Evolutionary conservation across 2,797 vertebrate species (phyloP).

Genomic region (Zenarchopterus dispar): DNA sequence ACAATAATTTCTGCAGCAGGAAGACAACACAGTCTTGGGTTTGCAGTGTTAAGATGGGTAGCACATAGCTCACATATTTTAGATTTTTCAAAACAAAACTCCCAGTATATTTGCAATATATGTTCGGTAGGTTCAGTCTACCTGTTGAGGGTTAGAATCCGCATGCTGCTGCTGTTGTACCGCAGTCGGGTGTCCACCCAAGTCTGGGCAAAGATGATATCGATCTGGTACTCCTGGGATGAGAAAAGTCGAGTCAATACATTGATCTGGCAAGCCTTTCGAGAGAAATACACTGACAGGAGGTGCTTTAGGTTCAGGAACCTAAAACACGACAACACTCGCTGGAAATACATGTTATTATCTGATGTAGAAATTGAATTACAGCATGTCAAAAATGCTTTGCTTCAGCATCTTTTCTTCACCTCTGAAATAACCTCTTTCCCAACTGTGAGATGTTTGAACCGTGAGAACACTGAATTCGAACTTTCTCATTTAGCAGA

Average conservation of each 20-base stretch:
- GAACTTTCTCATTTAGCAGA: constrained; percentile 2
- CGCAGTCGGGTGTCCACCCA: constrained; percentile 93
- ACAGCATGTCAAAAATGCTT: constrained; percentile 34
- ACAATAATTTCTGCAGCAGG: constrained; percentile 16
- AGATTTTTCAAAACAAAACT: not conserved
- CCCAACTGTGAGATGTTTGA: constrained; percentile 24
- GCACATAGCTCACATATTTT: not conserved
- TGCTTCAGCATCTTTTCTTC: constrained; percentile 39
- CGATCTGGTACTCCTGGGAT: constrained; percentile 93
- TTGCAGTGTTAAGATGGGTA: not conserved
- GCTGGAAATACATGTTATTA: constrained; percentile 24
- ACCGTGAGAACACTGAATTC: not conserved
- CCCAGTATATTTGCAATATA: not conserved
- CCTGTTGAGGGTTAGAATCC: constrained; percentile 87
- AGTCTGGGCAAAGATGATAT: constrained; percentile 94
- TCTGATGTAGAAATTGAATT: constrained; percentile 68
- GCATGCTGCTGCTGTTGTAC: constrained; percentile 94
- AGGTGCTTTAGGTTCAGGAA: constrained; percentile 12
- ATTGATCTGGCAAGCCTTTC: constrained; percentile 31
- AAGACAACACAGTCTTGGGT: not conserved
- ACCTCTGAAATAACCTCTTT: constrained; percentile 24
- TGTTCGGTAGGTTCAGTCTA: constrained; percentile 22
- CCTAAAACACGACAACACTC: constrained; percentile 11
- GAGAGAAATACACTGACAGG: constrained; percentile 5
- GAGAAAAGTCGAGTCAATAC: constrained; percentile 45